These are phyloP conservation scores for Megalonaias nervosa DNA, from an alignment of 1,140 invertebrate species.

Conservation along the genomic window DNA sequence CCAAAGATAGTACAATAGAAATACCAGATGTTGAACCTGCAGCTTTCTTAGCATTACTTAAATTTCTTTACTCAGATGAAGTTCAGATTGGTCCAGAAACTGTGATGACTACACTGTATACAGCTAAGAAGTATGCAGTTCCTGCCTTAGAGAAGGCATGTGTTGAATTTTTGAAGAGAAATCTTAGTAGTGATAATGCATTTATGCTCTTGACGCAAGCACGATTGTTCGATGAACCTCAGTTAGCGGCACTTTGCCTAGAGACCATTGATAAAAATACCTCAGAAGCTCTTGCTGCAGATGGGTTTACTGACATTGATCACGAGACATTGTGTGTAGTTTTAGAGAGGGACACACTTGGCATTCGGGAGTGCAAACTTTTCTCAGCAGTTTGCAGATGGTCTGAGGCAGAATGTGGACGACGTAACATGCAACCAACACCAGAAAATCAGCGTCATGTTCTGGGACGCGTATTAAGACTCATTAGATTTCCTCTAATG, in stretches of 20 bases:
- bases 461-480: constrained; percentile 79
- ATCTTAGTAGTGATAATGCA: constrained; percentile 88
- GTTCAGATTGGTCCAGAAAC: constrained; percentile 89
- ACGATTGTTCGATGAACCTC: constrained; percentile 86
- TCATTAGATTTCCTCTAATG: constrained; percentile 91
- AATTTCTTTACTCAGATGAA: constrained; percentile 88
- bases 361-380: constrained; percentile 86
- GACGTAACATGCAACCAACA: constrained; percentile 79
- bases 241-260: constrained; percentile 84
- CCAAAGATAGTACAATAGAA: constrained; percentile 82
- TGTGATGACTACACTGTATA: constrained; percentile 90
- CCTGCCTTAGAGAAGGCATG: constrained; percentile 87
- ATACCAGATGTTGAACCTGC: constrained; percentile 88
- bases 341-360: constrained; percentile 85
- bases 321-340: constrained; percentile 86
- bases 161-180: constrained; percentile 87
- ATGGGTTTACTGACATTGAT: constrained; percentile 91
- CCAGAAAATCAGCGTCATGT: constrained; percentile 82
- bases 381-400: constrained; percentile 82
- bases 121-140: constrained; percentile 91
- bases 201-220: constrained; percentile 87
- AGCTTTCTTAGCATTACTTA: constrained; percentile 74
- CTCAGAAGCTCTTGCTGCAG: constrained; percentile 84
- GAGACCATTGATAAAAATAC: constrained; percentile 92
- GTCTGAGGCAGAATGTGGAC: constrained; percentile 85